Evolutionary conservation across 2,888 invertebrate species (phyloP), one percentile per base, ranked within the genome.

Genomic region (Platycnemis pennipes): DNA sequence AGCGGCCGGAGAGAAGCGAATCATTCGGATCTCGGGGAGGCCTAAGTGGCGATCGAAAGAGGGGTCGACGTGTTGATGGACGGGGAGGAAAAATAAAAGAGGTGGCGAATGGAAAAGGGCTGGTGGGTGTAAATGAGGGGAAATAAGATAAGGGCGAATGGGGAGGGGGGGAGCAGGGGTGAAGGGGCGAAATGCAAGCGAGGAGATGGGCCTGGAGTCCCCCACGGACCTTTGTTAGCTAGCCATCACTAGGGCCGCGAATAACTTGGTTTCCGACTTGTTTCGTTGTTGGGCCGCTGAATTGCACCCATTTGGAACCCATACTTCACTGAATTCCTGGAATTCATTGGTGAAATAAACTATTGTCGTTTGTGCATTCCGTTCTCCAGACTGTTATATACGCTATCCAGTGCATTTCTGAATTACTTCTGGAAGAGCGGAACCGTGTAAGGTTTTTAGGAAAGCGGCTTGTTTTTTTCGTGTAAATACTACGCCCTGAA

Each of bases 91-190:
- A 63, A 91, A 56, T 69, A 88, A 88, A 31, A 46, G 88, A 16
- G 91, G 37, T 2, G 37, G 77, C 37, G 37, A 3, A 37, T 37
- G 31, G 77, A 26, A 77, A 77, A 77, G 77, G 37, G 37, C 77
- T 1, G 63, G 42, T 19, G 45, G 91, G 91, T 91, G 91, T 91
- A 91, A 91, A 91, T 91, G 91, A 91, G 44, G 63, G 42, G 63
- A 91, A 91, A 91, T 91, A n/a, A 63, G 69, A 91, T 91, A 91
- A 89, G 56, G 53, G 53, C 53, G 53, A 63, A 63, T 13, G 77
- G 37, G 49, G 49, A 49, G 49, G 13, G 77, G n/a, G 16, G 87
- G 87, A 8, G 11, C 2, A 26, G 86, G 16, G 22, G 0, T 5
- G 42, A 7, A 16, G 44, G 85, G 42, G 31, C 11, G 85, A 37